Base-by-base conservation (phyloP, 2,797 vertebrate genomes). In the Micropoecilia bifurca region DNA sequence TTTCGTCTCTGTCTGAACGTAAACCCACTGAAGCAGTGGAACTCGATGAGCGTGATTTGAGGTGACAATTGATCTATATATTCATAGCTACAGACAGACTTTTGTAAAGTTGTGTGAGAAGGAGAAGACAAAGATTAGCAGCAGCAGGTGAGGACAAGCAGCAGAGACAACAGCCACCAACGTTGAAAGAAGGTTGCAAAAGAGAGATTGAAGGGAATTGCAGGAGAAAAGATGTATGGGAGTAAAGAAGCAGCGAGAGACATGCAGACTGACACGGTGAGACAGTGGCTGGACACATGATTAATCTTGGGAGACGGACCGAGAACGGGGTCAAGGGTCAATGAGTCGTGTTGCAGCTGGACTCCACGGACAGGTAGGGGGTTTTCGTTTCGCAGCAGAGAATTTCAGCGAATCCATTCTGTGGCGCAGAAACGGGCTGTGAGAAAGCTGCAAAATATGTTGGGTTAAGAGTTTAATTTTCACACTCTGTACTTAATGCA, bases 291-390 rank as follows among this genome's bases (percentile, higher is more conserved):
- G 93, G 96, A 94, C 93, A 93, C 92, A 88, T 96, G 96, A 96
- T 96, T 97, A 97, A 97, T 96, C 96, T 96, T 95, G 71, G 55
- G 87, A 95, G 94, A 92, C 93, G 81, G 90, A 36, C 75, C 90
- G 82, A 87, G 82, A 87, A 83, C 25, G 20, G 78, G 90, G 93
- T 92, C 88, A 92, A 63, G 90, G 93, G 91, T 93, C 87, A 89
- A 57, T 20, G 78, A 83, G 91, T 84, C 80, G 59, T 57, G 83
- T 75, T 95, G 90, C 93, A 94, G 90, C 80, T 92, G 91, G 83
- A 85, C 76, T 47, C 79, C 74, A 78, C 66, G 72, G 76, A 84
- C 79, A 83, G 76, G 75, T 82, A 77, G 83, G 48, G 77, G 72
- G 82, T 85, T 89, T 91, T 82, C 73, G 74, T 83, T 75, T 80